Evolutionary conservation across 2,113 vertebrate genomes (phyloP).

Genomic region (Taurulus bubalis): DNA sequence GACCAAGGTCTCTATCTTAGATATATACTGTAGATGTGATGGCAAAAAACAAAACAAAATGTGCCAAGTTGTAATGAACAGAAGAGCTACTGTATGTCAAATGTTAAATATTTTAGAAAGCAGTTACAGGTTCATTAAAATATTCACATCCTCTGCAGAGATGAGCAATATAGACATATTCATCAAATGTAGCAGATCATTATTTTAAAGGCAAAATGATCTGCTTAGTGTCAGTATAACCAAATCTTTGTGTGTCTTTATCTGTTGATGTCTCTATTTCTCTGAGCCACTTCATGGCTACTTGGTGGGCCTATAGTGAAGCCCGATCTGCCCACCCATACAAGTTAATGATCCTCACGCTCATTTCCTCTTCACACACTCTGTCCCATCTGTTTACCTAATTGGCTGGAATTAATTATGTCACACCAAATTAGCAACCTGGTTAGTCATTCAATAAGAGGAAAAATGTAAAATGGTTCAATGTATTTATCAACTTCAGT

Average conservation of each 20-base stretch:
- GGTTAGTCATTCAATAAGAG: constrained; percentile 79
- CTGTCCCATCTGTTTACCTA: constrained; percentile 83
- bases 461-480: constrained; percentile 67
- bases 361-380: constrained; percentile 62
- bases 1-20: not conserved
- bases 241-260: constrained; percentile 31
- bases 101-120: not conserved
- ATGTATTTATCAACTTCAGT: constrained; percentile 71
- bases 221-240: constrained; percentile 44
- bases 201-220: constrained; percentile 39
- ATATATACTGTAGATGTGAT: not conserved
- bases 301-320: constrained; percentile 37
- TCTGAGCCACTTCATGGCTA: constrained; percentile 16
- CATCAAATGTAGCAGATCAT: constrained; percentile 37
- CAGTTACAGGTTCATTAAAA: constrained; percentile 2
- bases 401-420: constrained; percentile 85
- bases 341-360: constrained; percentile 75
- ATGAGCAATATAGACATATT: constrained; percentile 13
- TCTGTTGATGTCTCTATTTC: constrained; percentile 39
- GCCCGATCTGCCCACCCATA: constrained; percentile 58
- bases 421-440: constrained; percentile 78
- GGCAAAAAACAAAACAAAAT: not conserved
- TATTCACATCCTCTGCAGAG: not conserved
- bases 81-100: not conserved
- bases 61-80: not conserved